Conservation (phyloP, 2,113 vertebrate genomes). For the Colossoma macropomum region DNA sequence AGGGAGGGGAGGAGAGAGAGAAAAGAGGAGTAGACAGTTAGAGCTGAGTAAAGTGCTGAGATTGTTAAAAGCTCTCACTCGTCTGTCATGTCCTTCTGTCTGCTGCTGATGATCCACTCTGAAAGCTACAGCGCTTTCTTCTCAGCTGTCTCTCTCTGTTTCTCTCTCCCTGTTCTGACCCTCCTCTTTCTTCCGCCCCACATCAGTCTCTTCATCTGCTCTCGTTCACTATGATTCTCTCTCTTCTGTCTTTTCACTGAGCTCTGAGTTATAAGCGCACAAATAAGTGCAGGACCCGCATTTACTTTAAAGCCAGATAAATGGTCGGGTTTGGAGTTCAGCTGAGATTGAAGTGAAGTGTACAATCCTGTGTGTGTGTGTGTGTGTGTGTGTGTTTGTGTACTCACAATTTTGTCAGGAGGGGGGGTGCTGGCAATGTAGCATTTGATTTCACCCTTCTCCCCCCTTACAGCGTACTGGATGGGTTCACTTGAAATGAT, state of each 20-base stretch:
- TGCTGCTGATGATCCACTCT: slow-evolving; percentile 74
- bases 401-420: slow-evolving; percentile 94
- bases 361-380: slow-evolving; percentile 16
- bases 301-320: not conserved
- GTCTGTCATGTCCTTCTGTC: slow-evolving; percentile 71
- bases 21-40: not conserved
- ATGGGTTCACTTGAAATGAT: slow-evolving; percentile 92
- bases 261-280: not conserved
- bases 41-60: slow-evolving; percentile 45
- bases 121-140: slow-evolving; percentile 73
- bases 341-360: not conserved
- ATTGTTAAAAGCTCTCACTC: slow-evolving; percentile 74
- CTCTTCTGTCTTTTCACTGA: not conserved
- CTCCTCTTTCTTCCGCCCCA: not conserved
- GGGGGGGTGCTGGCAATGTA: slow-evolving; percentile 95
- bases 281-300: not conserved
- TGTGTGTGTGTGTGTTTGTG: not conserved
- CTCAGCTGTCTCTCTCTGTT: slow-evolving; percentile 37
- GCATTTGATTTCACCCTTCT: slow-evolving; percentile 91
- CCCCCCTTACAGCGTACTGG: slow-evolving; percentile 88
- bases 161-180: not conserved
- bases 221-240: slow-evolving; percentile 14
- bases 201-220: slow-evolving; percentile 7
- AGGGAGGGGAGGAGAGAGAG: not conserved
- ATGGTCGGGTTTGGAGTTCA: not conserved